Percentiles rank a stretch among this genome's conserved stretches.
Conservation (phyloP, 1,140 invertebrate genomes). For the Babylonia areolata region DNA sequence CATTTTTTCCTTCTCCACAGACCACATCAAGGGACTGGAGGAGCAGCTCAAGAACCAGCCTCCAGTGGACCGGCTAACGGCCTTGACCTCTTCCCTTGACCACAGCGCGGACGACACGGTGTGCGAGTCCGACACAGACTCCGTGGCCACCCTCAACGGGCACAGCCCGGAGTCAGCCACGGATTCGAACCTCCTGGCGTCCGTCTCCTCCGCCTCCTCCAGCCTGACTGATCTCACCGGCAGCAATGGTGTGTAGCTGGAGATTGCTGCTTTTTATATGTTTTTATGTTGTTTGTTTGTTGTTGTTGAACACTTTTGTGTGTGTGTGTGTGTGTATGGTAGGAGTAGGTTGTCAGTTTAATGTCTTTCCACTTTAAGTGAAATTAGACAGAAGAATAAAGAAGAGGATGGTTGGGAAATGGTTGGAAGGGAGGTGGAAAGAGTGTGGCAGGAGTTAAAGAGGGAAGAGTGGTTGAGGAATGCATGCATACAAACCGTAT, state of each 20-base stretch:
- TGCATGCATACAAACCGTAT: too few species aligned
- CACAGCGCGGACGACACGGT: background rate
- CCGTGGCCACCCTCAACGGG: slow-evolving; percentile 9
- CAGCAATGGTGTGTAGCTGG: slow-evolving; percentile 17
- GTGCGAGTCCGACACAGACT: background rate
- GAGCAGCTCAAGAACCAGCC: background rate
- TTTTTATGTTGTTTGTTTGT: background rate
- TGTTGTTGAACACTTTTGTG: background rate
- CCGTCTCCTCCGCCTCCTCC: slow-evolving; percentile 12
- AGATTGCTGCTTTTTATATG: background rate
- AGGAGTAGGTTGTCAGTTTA: too few species aligned
- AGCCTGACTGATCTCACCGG: slow-evolving; percentile 19
- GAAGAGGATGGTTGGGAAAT: too few species aligned
- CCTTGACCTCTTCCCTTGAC: background rate
- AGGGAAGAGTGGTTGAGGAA: too few species aligned
- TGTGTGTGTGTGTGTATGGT: background rate
- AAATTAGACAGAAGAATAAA: too few species aligned
- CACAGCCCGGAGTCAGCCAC: background rate
- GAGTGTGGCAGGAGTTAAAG: too few species aligned
- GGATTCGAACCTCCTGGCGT: slow-evolving; percentile 20
- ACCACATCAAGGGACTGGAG: slow-evolving; percentile 20
- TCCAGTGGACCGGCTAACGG: background rate
- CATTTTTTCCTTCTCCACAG: background rate
- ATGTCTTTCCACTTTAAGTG: too few species aligned
- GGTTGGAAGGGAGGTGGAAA: too few species aligned